Evolutionary conservation across 2,113 vertebrate species (phyloP).

Genomic region (Brachyhypopomus occidentalis): DNA sequence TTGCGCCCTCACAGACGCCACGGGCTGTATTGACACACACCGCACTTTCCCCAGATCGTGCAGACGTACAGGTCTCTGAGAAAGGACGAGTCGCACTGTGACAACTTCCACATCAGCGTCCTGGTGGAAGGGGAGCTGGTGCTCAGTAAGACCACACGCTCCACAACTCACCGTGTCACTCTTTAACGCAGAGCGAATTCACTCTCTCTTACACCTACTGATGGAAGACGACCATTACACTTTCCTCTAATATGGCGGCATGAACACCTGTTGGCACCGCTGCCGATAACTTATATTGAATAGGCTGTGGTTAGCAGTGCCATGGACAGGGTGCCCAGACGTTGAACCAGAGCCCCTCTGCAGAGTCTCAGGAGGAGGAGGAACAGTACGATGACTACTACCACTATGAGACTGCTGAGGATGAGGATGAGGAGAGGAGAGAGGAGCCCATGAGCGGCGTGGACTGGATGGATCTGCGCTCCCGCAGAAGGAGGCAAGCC

Average conservation of each 20-base stretch:
- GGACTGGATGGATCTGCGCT: constrained; percentile 72
- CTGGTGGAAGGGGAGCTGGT: constrained; percentile 52
- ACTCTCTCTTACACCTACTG: too few relatives aligned
- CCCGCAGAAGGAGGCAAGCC: constrained; percentile 66
- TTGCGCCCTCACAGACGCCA: not conserved
- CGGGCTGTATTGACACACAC: not conserved
- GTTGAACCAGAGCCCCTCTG: not conserved
- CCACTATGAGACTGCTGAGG: constrained; percentile 53
- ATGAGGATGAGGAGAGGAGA: not conserved
- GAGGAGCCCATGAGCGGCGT: constrained; percentile 50
- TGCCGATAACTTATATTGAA: not conserved
- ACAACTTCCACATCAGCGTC: constrained; percentile 51
- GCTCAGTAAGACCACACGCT: constrained; percentile 16
- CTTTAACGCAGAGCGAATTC: not conserved
- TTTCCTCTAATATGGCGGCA: too few relatives aligned
- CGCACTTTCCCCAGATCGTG: constrained; percentile 42
- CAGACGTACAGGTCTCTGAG: constrained; percentile 59
- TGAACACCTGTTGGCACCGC: too few relatives aligned
- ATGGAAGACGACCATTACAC: too few relatives aligned
- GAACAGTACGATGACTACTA: constrained; percentile 48
- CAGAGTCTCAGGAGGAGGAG: constrained; percentile 17
- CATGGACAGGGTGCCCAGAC: not conserved
- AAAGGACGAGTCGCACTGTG: constrained; percentile 46
- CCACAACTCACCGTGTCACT: not conserved
- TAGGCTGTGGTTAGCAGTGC: not conserved